Base-by-base conservation (phyloP, 2,888 invertebrate genomes). In the Nemapogon koenigi region DNA sequence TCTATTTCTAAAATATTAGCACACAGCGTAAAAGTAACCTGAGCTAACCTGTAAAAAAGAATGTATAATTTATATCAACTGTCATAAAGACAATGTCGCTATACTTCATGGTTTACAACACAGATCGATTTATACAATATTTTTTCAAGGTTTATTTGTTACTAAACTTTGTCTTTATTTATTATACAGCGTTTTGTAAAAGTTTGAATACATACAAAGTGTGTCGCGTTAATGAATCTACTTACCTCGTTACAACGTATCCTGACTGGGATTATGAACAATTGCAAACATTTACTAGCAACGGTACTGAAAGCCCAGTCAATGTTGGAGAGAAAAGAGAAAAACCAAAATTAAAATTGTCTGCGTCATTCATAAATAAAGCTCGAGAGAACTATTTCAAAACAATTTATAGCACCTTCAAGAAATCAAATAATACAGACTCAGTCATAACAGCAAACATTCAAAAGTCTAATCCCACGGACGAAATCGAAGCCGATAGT, bases 131-230 rank as follows among this genome's bases (percentile, higher is more conserved):
- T n/a, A n/a, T n/a, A n/a, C n/a, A 3, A 31, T n/a, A 16, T 31
- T 7, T 28, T 28, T 31, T 16, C 31, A 31, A 31, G 16, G 31
- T 31, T 31, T 31, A 15, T 31, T 16, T 15, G 7, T 3, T 31
- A 16, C 17, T 15, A 16, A 4, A 16, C 17, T 31, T 31, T 2
- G 19, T 33, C 18, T 4, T 33, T 33, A 4, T 33, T 33, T 33
- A 17, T 33, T 18, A 4, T 16, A 16, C 19, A n/a, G 8, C 8
- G 19, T 33, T 19, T 11, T 13, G 58, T 16, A 49, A 45, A 26
- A 52, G 61, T 45, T 53, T 63, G 2, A 65, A 62, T 49, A 70
- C 70, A 3, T 76, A 64, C 43, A 60, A 67, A 56, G 70, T 76
- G 7, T 58, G 52, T 11, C 62, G 64, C 10, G 44, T 76, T 11